Conservation (phyloP, 2,797 vertebrate species). For the Apodemus agrarius region DNA sequence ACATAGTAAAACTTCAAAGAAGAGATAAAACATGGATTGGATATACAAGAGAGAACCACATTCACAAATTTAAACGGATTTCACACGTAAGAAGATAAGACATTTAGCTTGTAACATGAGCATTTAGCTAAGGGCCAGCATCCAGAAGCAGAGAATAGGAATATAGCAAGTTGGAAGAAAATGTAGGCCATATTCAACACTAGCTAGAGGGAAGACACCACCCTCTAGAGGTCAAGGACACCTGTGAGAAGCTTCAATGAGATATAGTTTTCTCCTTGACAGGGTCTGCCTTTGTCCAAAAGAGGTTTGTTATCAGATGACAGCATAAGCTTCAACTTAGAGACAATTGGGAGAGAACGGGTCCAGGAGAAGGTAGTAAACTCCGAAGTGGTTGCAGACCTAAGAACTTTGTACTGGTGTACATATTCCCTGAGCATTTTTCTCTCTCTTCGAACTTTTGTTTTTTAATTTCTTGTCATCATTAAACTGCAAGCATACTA, state of each 20-base stretch:
- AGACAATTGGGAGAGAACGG: neutral
- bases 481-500: neutral
- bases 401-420: neutral
- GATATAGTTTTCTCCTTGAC: neutral
- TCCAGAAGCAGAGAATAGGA: neutral
- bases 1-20: conserved; percentile 35
- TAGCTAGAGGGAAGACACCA: neutral
- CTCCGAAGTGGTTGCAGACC: neutral
- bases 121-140: neutral
- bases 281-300: neutral
- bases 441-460: neutral
- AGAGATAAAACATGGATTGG: neutral
- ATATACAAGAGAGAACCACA: neutral
- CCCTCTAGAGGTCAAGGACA: neutral
- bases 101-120: neutral
- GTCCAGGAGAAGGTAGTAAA: neutral
- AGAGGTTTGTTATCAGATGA: neutral
- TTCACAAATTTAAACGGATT: neutral
- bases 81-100: neutral
- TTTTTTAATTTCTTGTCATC: neutral
- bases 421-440: neutral
- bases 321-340: neutral
- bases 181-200: neutral
- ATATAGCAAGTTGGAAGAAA: neutral
- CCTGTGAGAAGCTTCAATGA: neutral